Evolutionary conservation across 2,797 vertebrate species (phyloP).

Genomic region (Sebastes jordani): DNA sequence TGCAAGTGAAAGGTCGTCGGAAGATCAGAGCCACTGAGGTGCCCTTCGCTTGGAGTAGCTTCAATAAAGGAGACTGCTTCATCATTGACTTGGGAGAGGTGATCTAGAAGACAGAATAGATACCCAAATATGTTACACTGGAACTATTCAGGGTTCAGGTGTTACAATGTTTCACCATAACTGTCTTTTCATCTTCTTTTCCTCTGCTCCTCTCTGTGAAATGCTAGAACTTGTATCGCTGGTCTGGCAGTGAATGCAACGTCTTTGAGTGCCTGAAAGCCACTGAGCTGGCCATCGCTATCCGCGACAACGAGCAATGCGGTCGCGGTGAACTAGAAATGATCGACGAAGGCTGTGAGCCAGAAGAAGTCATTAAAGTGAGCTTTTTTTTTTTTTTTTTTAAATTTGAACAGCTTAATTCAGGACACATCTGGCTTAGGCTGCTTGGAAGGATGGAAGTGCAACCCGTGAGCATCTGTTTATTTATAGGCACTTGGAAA

Average conservation of each 20-base stretch:
- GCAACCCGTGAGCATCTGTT: background rate
- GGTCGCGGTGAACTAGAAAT: slow-evolving; percentile 65
- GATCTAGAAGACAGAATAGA: background rate
- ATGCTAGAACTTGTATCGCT: slow-evolving; percentile 77
- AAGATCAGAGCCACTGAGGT: slow-evolving; percentile 69
- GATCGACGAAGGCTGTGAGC: slow-evolving; percentile 72
- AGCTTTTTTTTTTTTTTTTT: slow-evolving; percentile 5
- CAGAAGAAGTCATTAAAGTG: slow-evolving; percentile 67
- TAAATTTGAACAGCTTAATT: background rate
- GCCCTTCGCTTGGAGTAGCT: slow-evolving; percentile 68
- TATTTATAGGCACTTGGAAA: slow-evolving; percentile 77
- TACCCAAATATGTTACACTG: background rate
- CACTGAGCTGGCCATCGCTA: slow-evolving; percentile 70
- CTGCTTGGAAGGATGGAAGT: background rate
- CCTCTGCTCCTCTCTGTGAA: background rate
- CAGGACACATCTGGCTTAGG: background rate
- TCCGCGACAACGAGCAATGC: slow-evolving; percentile 78
- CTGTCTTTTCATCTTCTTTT: background rate
- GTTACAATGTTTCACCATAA: background rate
- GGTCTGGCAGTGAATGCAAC: slow-evolving; percentile 77
- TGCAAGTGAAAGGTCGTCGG: slow-evolving; percentile 78
- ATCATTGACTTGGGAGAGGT: slow-evolving; percentile 82
- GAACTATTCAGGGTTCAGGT: background rate
- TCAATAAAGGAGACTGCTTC: slow-evolving; percentile 83
- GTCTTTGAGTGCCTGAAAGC: slow-evolving; percentile 76